Evolutionary conservation across 2,113 vertebrate genomes (phyloP), one percentile per base, ranked within the genome.

Genomic region (Rhynchopsitta pachyrhyncha): DNA sequence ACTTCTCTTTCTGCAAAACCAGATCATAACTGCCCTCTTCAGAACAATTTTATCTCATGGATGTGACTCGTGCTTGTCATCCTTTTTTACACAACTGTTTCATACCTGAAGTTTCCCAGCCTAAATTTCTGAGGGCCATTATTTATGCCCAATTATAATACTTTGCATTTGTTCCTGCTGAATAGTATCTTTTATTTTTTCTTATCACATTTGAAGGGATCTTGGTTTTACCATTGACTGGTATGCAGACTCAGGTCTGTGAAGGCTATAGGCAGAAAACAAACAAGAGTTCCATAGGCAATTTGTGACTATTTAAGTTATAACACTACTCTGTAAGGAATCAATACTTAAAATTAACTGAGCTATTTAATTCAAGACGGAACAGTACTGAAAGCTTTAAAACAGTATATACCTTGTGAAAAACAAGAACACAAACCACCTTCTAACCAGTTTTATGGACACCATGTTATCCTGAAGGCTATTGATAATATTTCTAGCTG

Each of bases 351-450:
- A 66, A 88, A 79, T 29, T 20, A 87, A 29, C 5, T 14, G 17
- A 82, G 10, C 7, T 47, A 25, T 77, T 63, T 83, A 47, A 83
- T 60, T 86, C 64, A 79, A 53, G n/a, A 11, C 50, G 10, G 25
- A 86, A 86, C 5, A 7, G 23, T 12, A 81, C 16, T 16, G 64
- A 53, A 63, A 73, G 4, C 10, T 83, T 90, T 52, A 46, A 55
- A 90, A 53, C 17, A 80, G 19, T 11, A 23, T 17, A 42, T 29
- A 22, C 3, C 17, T 44, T 35, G 8, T 53, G 28, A 46, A 79
- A 75, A 60, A 64, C 29, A 3, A 59, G 37, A 31, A 17, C 18
- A 7, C 11, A 31, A 6, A 0, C 1, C 11, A 33, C 28, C 6
- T 80, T 76, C 15, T 37, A 35, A 20, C 31, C 11, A 37, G 20